Evolutionary conservation across 2,797 vertebrate genomes (phyloP).

Genomic region (Danio kyathit): DNA sequence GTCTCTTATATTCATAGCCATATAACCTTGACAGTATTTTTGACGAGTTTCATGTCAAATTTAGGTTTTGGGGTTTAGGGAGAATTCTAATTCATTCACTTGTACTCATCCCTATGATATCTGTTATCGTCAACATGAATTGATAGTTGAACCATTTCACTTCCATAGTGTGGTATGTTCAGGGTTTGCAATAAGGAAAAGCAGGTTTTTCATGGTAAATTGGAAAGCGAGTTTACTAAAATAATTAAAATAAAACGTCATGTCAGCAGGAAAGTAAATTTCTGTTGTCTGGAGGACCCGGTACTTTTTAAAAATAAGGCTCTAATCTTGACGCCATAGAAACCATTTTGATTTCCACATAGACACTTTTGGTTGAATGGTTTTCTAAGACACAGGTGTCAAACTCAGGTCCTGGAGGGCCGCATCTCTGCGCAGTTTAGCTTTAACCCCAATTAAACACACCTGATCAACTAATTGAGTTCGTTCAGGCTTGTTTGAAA

Average conservation of each 20-base stretch:
- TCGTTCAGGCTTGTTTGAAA: no score
- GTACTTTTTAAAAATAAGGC: no score
- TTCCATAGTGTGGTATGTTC: background rate
- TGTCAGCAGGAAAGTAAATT: background rate
- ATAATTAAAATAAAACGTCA: background rate
- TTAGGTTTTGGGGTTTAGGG: background rate
- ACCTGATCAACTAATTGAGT: no score
- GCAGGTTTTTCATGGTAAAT: no score
- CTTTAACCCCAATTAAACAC: no score
- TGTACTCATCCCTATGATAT: background rate
- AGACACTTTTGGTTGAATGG: no score
- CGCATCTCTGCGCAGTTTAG: no score
- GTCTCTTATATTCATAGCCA: conserved; percentile 39
- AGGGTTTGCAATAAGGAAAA: conserved; percentile 2
- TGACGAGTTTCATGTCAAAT: conserved; percentile 17
- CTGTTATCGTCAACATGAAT: background rate
- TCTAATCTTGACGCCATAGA: no score
- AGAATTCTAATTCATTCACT: background rate
- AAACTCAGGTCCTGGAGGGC: no score
- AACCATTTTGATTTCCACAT: no score
- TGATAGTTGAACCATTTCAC: background rate
- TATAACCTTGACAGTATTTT: conserved; percentile 58
- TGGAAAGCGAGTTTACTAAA: background rate
- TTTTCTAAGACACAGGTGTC: no score
- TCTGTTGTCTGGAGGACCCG: background rate